Conservation (phyloP, 2,888 invertebrate genomes). For the Polymixis flavicincta region DNA sequence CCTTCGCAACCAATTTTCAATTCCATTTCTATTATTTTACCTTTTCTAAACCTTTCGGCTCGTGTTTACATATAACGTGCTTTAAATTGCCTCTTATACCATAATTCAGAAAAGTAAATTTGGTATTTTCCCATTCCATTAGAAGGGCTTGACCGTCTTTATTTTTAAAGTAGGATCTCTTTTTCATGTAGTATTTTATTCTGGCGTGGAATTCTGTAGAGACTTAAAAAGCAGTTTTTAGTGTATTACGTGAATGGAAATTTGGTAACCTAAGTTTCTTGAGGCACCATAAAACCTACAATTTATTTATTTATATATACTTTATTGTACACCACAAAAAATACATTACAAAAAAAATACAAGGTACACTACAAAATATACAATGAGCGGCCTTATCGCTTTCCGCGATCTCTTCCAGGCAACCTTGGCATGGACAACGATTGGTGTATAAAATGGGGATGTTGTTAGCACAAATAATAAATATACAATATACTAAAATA, state of each 20-base stretch:
- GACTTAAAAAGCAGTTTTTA: neutral
- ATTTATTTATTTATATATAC: too few species aligned
- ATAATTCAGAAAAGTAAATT: constrained; percentile 7
- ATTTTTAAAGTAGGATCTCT: neutral
- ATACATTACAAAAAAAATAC: too few species aligned
- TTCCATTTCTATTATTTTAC: neutral
- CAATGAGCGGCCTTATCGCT: too few species aligned
- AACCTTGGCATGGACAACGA: too few species aligned
- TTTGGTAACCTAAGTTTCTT: neutral
- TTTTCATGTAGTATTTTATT: constrained; percentile 14
- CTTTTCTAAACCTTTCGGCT: neutral
- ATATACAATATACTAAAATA: too few species aligned
- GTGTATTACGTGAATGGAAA: neutral
- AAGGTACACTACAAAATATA: too few species aligned
- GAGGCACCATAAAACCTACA: neutral
- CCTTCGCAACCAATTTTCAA: constrained; percentile 5
- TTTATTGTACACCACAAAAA: too few species aligned
- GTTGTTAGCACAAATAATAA: too few species aligned
- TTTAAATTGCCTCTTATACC: constrained; percentile 4
- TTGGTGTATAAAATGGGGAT: too few species aligned
- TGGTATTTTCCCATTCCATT: constrained; percentile 11
- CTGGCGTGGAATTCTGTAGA: neutral
- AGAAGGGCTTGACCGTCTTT: constrained; percentile 7
- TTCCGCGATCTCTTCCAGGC: too few species aligned
- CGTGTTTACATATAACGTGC: neutral